Evolutionary conservation across 2,113 vertebrate genomes (phyloP).

Genomic region (Carassius carassius): DNA sequence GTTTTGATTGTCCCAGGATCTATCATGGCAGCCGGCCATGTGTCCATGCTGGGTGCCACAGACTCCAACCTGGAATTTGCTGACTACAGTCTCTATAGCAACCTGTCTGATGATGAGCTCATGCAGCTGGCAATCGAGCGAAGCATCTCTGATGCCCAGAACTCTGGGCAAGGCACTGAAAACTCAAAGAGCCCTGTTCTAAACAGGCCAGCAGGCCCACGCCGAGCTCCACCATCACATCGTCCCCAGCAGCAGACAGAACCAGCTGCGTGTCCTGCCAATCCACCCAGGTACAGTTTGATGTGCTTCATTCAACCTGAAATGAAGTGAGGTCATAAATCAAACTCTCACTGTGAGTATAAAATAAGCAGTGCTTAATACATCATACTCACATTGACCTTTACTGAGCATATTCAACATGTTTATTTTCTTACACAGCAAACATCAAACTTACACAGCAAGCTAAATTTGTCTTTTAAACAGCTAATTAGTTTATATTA

Average conservation of each 20-base stretch:
- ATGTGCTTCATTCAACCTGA: not conserved
- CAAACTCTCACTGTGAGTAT: not conserved
- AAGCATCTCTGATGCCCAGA: slow-evolving; percentile 73
- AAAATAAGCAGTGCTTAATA: slow-evolving; percentile 1
- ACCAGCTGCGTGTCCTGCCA: slow-evolving; percentile 42
- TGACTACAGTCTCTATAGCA: slow-evolving; percentile 83
- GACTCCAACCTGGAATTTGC: slow-evolving; percentile 68
- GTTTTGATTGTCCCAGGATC: not conserved
- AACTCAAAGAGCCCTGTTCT: slow-evolving; percentile 55
- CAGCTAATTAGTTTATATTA: not conserved
- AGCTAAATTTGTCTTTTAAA: not conserved
- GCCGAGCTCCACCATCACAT: not conserved
- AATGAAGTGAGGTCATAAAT: not conserved
- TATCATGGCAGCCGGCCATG: slow-evolving; percentile 46
- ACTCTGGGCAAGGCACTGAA: slow-evolving; percentile 45
- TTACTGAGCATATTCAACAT: not conserved
- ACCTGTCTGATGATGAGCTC: slow-evolving; percentile 83
- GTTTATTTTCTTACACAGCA: not conserved
- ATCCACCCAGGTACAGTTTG: slow-evolving; percentile 54
- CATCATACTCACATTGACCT: not conserved
- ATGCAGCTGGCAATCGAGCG: slow-evolving; percentile 85
- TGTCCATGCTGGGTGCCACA: slow-evolving; percentile 38
- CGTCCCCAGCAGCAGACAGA: not conserved
- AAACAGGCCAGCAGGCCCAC: not conserved
- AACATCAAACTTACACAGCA: not conserved